phyloP scores from a whole-genome alignment of 2,113 vertebrate genomes.

The Lepus americanus region DNA sequence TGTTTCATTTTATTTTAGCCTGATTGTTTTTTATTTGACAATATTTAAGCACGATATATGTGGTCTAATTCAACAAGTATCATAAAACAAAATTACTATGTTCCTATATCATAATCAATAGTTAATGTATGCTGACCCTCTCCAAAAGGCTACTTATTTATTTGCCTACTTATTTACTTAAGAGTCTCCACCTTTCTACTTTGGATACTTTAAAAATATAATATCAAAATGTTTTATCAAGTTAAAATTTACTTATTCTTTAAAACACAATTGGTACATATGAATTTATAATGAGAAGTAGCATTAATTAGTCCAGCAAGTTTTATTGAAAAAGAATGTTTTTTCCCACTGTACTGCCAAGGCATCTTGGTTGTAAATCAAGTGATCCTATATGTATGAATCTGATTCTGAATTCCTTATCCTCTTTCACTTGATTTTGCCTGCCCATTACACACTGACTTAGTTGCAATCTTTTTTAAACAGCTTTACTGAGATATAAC shows the following conservation, averaged over 20 bases:
- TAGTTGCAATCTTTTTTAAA: background rate
- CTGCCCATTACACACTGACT: background rate
- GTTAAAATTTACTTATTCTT: background rate
- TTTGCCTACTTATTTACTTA: background rate
- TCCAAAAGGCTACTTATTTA: background rate
- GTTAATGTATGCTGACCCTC: background rate
- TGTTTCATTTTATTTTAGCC: background rate
- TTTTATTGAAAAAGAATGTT: background rate
- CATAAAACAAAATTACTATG: background rate
- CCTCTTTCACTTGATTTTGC: background rate
- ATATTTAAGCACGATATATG: conserved; percentile 4
- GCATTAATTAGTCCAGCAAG: background rate
- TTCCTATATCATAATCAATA: background rate
- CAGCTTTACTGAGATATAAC: background rate
- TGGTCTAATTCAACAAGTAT: conserved; percentile 1
- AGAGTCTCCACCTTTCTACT: conserved; percentile 24
- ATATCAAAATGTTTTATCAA: background rate
- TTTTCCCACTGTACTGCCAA: background rate
- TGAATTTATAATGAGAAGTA: conserved; percentile 11
- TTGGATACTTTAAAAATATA: background rate
- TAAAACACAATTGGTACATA: background rate
- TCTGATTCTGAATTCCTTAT: background rate
- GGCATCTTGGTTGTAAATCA: background rate
- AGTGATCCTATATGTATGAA: background rate
- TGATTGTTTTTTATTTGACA: background rate